Percentiles rank a stretch among this genome's conserved stretches.
phyloP scores from a whole-genome alignment of 2,797 vertebrate genomes.

The Merluccius polli region DNA sequence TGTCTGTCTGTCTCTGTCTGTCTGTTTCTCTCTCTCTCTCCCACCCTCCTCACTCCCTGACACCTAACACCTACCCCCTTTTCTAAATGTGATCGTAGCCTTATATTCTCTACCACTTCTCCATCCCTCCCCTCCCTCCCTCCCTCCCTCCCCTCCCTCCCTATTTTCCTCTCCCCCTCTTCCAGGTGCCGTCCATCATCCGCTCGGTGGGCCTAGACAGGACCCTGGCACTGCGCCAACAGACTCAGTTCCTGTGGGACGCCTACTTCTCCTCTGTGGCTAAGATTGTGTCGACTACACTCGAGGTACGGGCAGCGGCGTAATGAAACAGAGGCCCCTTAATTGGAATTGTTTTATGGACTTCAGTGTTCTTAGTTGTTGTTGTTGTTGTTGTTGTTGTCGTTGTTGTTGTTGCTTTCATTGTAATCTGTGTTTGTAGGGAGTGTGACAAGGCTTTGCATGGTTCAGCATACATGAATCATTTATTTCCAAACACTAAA shows the following conservation, averaged over 20 bases:
- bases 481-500: constrained; percentile 1
- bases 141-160: not conserved
- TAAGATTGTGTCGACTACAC: constrained; percentile 78
- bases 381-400: constrained; percentile 26
- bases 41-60: not conserved
- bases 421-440: not conserved
- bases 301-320: constrained; percentile 69
- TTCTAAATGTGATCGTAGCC: constrained; percentile 5
- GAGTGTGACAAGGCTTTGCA: not conserved
- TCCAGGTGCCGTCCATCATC: constrained; percentile 78
- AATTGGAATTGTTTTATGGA: constrained; percentile 18
- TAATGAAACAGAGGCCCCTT: not conserved
- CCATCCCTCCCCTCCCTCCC: constrained; percentile 2
- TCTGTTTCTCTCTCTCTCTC: constrained; percentile 13
- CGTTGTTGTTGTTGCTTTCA: not conserved
- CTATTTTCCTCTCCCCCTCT: constrained; percentile 24
- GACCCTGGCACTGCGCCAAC: constrained; percentile 77
- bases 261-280: constrained; percentile 80
- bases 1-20: not conserved
- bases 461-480: not conserved
- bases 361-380: constrained; percentile 31
- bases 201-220: constrained; percentile 73
- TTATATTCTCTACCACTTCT: constrained; percentile 21
- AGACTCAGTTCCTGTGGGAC: constrained; percentile 82
- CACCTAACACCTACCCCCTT: not conserved